phyloP scores from a whole-genome alignment of 2,113 vertebrate genomes.

The Serinus canaria region DNA sequence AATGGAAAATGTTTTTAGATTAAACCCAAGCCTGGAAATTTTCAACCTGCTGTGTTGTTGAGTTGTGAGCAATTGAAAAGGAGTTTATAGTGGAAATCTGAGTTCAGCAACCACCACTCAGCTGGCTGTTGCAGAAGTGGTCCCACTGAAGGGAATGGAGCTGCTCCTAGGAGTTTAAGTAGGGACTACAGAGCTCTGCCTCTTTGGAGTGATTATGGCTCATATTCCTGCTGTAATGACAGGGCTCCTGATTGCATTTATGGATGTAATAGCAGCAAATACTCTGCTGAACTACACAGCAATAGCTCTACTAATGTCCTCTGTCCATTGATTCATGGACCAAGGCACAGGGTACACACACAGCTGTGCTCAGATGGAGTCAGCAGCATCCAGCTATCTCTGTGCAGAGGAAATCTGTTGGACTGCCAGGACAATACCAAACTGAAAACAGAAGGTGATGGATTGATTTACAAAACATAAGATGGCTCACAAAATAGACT shows the following conservation, averaged over 20 bases:
- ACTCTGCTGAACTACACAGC: neutral
- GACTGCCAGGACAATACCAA: neutral
- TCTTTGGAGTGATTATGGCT: neutral
- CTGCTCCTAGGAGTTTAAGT: neutral
- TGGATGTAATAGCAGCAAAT: neutral
- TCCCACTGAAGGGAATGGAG: neutral
- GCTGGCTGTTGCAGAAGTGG: neutral
- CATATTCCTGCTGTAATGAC: neutral
- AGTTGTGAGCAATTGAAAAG: neutral
- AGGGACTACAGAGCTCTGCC: neutral
- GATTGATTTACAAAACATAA: neutral
- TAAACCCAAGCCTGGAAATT: neutral
- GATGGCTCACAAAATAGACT: neutral
- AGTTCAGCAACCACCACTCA: neutral
- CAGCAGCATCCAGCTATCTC: neutral
- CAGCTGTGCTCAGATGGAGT: neutral
- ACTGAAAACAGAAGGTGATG: neutral
- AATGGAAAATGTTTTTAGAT: neutral
- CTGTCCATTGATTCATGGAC: neutral
- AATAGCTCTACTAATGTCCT: neutral
- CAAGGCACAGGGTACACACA: neutral
- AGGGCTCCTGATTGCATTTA: constrained; percentile 7
- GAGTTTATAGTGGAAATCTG: neutral
- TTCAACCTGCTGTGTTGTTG: neutral
- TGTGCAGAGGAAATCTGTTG: neutral